These are phyloP conservation scores for Xerus inauris DNA, from an alignment of 2,113 vertebrate genomes.

Conservation along the genomic window DNA sequence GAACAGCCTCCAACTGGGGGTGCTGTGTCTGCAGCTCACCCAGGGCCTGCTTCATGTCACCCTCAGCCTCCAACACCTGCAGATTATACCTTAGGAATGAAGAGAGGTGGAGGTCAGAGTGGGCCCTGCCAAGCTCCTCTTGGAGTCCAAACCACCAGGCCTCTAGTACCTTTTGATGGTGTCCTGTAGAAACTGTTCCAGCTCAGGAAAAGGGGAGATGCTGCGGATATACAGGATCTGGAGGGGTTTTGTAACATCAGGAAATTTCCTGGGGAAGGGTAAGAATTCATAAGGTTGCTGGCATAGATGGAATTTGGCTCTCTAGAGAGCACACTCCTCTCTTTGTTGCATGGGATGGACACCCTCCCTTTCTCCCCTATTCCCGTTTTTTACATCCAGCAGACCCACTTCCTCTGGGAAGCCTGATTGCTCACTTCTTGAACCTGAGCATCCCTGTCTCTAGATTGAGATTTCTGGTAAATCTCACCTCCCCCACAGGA, in stretches of 20 bases:
- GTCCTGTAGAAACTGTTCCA: slow-evolving; percentile 97
- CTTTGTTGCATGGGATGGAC: not conserved
- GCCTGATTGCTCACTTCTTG: not conserved
- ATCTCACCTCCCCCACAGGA: not conserved
- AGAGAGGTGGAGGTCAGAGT: not conserved
- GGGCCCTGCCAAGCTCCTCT: not conserved
- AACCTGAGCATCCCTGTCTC: not conserved
- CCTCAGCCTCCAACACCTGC: slow-evolving; percentile 91
- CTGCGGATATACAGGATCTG: slow-evolving; percentile 94
- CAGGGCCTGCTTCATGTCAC: slow-evolving; percentile 93
- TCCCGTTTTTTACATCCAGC: not conserved
- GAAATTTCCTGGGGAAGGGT: slow-evolving; percentile 85
- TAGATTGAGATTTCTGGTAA: not conserved
- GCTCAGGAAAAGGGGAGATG: slow-evolving; percentile 93
- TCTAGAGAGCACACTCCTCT: not conserved
- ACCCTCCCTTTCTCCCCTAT: not conserved
- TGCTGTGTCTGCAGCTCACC: slow-evolving; percentile 86
- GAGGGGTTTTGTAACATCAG: slow-evolving; percentile 87
- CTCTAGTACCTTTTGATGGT: slow-evolving; percentile 90
- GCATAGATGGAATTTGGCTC: not conserved
- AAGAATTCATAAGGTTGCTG: not conserved
- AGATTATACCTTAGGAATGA: slow-evolving; percentile 88
- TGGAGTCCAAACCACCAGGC: not conserved
- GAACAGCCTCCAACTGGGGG: slow-evolving; percentile 91
- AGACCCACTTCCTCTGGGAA: not conserved